These are phyloP conservation scores for Labeo calbasu DNA, from an alignment of 2,797 vertebrate genomes.

Conservation along the genomic window DNA sequence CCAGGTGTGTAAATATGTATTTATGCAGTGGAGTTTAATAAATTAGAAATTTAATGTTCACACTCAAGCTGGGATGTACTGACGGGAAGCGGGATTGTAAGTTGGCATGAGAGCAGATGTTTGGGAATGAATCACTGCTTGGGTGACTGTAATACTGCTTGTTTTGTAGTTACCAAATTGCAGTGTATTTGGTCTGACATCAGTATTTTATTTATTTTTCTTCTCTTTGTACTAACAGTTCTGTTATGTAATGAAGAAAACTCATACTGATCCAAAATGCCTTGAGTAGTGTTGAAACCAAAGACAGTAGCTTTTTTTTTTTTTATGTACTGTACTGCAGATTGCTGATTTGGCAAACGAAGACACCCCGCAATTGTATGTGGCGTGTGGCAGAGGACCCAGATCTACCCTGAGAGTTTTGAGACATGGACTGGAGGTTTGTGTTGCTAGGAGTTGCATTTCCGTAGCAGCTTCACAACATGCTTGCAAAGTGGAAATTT, in stretches of 20 bases:
- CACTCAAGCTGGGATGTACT: neutral
- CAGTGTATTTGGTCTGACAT: neutral
- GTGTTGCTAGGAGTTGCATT: neutral
- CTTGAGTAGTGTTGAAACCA: neutral
- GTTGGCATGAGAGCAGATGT: neutral
- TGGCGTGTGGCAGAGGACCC: conserved; percentile 93
- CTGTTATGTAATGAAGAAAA: neutral
- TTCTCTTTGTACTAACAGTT: too few relatives aligned
- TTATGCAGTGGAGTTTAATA: neutral
- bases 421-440: conserved; percentile 95
- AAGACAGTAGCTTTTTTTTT: neutral
- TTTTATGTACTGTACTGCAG: conserved; percentile 63
- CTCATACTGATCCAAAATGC: neutral
- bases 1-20: conserved; percentile 79
- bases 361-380: conserved; percentile 96
- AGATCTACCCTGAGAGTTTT: conserved; percentile 93
- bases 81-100: neutral
- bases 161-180: neutral
- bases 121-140: neutral
- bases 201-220: neutral
- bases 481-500: neutral
- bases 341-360: conserved; percentile 98
- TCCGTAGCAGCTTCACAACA: neutral
- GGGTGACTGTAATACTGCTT: neutral
- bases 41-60: neutral